Conservation (phyloP, 2,797 vertebrate genomes). For the Harpagifer antarcticus region DNA sequence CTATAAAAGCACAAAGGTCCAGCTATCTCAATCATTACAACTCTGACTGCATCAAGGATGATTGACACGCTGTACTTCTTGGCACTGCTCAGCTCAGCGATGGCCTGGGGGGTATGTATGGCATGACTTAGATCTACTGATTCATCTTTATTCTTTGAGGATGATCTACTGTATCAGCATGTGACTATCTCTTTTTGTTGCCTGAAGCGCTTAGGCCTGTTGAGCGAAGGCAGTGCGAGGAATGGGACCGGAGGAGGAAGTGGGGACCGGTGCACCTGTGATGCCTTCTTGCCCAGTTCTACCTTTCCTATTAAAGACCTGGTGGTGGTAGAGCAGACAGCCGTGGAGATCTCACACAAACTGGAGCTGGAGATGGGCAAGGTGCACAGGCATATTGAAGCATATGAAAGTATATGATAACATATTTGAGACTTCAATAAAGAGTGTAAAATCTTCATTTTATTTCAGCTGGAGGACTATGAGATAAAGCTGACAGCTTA, state of each 20-base stretch:
- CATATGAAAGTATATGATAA: neutral
- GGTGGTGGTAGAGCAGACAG: slow-evolving; percentile 63
- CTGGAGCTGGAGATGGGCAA: slow-evolving; percentile 79
- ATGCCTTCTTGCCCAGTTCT: slow-evolving; percentile 76
- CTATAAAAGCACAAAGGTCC: slow-evolving; percentile 65
- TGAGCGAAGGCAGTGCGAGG: slow-evolving; percentile 30
- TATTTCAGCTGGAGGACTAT: slow-evolving; percentile 68
- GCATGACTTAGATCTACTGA: neutral
- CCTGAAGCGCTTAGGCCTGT: slow-evolving; percentile 47
- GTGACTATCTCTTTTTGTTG: neutral
- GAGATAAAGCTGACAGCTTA: slow-evolving; percentile 65
- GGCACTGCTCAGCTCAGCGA: slow-evolving; percentile 62
- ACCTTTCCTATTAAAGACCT: slow-evolving; percentile 75
- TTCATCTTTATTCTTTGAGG: slow-evolving; percentile 19
- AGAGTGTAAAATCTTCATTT: neutral
- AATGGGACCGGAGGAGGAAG: slow-evolving; percentile 61
- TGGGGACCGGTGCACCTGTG: slow-evolving; percentile 71
- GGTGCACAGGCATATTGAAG: slow-evolving; percentile 44
- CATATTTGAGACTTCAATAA: neutral
- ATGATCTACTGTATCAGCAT: slow-evolving; percentile 9
- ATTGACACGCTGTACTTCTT: slow-evolving; percentile 66
- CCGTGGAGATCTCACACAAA: slow-evolving; percentile 64
- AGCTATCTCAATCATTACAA: slow-evolving; percentile 29
- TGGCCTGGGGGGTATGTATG: slow-evolving; percentile 70
- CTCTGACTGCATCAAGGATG: slow-evolving; percentile 66